Base-by-base conservation (phyloP, 2,797 vertebrate genomes). In the Limnodromus scolopaceus region DNA sequence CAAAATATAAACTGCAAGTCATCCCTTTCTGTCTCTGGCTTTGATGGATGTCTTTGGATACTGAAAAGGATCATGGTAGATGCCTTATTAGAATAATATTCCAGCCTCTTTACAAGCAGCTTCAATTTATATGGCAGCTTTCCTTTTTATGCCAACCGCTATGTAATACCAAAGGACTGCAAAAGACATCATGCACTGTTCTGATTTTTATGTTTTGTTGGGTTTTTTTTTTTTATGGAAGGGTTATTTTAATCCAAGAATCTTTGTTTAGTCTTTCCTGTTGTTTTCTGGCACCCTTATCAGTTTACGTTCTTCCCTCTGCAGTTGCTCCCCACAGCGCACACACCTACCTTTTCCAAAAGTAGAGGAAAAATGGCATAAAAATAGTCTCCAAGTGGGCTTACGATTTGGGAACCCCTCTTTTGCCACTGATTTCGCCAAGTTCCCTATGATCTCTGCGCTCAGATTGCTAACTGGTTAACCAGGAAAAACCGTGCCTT, bases 61-160 rank as follows among this genome's bases (percentile, higher is more conserved):
- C 48, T 64, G 70, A 64, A 94, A 84, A 70, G 27, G 60, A 54
- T 84, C 36, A 39, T 10, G 24, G 74, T 87, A 74, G 77, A 60
- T 74, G 34, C 34, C 77, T 79, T 89, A 74, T 80, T 91, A 91
- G 70, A 97, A 83, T 80, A 93, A 91, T 93, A 90, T 70, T 91
- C n/a, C 81, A 77, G 34, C 7, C 16, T 66, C 80, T 88, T 95
- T 77, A 92, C 54, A 93, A 82, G 60, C 54, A 76, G 32, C 4
- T 16, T 93, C 60, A 91, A 82, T 95, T 94, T 82, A 86, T 57
- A 72, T 74, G 28, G 76, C 60, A 76, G 58, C 66, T 94, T 93
- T 92, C 54, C 30, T 76, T 84, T 87, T 76, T 48, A 68, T 63
- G 77, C 77, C 89, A 95, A 88, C 39, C 60, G 20, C 58, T 68